Base-by-base conservation (phyloP, 1,140 invertebrate genomes). In the Marisa cornuarietis region DNA sequence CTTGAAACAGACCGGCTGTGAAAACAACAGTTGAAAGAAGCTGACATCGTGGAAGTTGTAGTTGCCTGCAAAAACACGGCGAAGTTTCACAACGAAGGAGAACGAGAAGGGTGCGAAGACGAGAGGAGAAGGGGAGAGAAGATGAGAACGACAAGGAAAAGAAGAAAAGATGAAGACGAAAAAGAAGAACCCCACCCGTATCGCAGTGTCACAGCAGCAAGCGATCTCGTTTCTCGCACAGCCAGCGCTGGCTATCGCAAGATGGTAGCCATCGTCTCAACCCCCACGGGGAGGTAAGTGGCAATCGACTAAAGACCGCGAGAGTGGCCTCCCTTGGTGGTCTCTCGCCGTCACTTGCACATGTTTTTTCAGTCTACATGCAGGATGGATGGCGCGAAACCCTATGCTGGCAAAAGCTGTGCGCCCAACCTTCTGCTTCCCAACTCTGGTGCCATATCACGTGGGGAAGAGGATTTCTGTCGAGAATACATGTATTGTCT, bases 291-390 rank as follows among this genome's bases (percentile, higher is more conserved):
- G 74, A 76, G 74, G 61, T 65, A 76, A 76, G 74, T 76, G 74
- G 74, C 58, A 76, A 65, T 76, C 74, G 74, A 58, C 74, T 76
- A 76, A 76, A 76, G 74, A 76, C 74, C 62, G 74, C 65, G 74
- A 76, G 74, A 76, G 74, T 76, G 74, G 74, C 62, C 74, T 26
- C 74, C 74, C 74, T 76, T 76, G 74, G 74, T 76, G 74, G 74
- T 76, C 74, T 42, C 74, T 49, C 31, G 61, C 74, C 74, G 61
- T 76, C 74, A 76, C 74, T 51, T 20, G 61, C 74, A 76, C 74
- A 61, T 76, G 74, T 76, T 76, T 76, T 76, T 63, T 76, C 54
- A 76, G 61, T 76, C 74, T 63, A 76, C 74, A 76, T 65, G 51
- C 22, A 16, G 62, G 74, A 65, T 63, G 58, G 51, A 65, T 66